Percentiles rank a stretch among this genome's conserved stretches.
Conservation (phyloP, 2,888 invertebrate genomes). For the Boloria euphrosyne region DNA sequence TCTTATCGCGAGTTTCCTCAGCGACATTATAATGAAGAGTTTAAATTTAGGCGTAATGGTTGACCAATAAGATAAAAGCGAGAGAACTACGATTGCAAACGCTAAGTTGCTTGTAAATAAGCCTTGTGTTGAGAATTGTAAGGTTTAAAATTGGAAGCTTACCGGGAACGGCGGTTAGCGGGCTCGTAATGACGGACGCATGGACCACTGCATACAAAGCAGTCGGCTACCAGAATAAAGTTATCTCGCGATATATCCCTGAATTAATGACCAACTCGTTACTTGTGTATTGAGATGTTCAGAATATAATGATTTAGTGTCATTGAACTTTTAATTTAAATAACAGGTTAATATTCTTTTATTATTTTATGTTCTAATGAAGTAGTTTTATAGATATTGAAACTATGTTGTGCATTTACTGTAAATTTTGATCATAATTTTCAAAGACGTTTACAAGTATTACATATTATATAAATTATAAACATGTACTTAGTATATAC, state of each 20-base stretch:
- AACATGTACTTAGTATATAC: no score
- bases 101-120: constrained; percentile 34
- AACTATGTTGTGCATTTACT: no score
- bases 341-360: constrained; percentile 5
- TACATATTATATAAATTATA: no score
- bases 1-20: constrained; percentile 78
- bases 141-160: constrained; percentile 46
- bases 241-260: constrained; percentile 81
- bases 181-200: constrained; percentile 76
- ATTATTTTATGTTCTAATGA: not conserved
- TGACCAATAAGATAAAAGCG: constrained; percentile 82
- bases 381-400: not conserved
- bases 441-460: no score
- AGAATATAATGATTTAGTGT: constrained; percentile 69
- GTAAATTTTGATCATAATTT: no score
- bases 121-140: constrained; percentile 48
- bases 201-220: constrained; percentile 80
- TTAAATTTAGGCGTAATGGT: constrained; percentile 82
- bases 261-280: constrained; percentile 82
- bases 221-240: constrained; percentile 82
- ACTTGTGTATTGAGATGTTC: constrained; percentile 80
- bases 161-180: constrained; percentile 49
- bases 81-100: constrained; percentile 66
- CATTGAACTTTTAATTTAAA: constrained; percentile 55
- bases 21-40: constrained; percentile 80